phyloP scores from a whole-genome alignment of 1,140 invertebrate genomes.

The Aricia agestis region DNA sequence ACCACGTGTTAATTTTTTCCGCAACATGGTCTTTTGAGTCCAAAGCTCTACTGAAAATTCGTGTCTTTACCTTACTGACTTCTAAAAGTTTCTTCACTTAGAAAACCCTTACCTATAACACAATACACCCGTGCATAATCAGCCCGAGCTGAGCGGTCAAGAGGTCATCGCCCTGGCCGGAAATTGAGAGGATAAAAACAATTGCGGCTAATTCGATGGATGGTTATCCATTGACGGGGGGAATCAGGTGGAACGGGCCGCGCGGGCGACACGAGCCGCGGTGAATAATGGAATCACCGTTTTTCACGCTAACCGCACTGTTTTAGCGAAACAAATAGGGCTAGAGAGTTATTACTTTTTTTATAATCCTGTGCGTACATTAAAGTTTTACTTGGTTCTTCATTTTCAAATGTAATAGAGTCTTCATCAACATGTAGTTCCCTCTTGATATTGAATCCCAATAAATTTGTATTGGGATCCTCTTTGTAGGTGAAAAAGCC shows the following conservation, averaged over 20 bases:
- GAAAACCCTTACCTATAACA: background rate
- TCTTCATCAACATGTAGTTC: too few relatives aligned
- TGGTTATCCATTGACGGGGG: slow-evolving; percentile 54
- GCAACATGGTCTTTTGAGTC: too few relatives aligned
- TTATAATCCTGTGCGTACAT: background rate
- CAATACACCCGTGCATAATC: background rate
- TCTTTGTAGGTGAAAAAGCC: too few relatives aligned
- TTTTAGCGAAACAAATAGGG: slow-evolving; percentile 1
- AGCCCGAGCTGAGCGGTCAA: background rate
- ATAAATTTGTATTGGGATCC: too few relatives aligned
- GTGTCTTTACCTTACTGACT: too few relatives aligned
- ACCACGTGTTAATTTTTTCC: too few relatives aligned
- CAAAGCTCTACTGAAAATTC: too few relatives aligned
- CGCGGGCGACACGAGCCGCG: slow-evolving; percentile 60
- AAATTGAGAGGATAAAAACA: slow-evolving; percentile 43
- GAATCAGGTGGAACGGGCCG: slow-evolving; percentile 53
- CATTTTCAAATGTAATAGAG: too few relatives aligned
- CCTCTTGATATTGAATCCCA: too few relatives aligned
- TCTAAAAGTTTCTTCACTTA: too few relatives aligned
- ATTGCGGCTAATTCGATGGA: slow-evolving; percentile 55
- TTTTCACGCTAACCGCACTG: background rate
- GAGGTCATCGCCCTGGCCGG: background rate
- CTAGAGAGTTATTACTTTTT: background rate
- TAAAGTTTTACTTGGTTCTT: too few relatives aligned
- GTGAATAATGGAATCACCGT: background rate